Base-by-base conservation (phyloP, 2,113 vertebrate genomes). In the Dascyllus trimaculatus region DNA sequence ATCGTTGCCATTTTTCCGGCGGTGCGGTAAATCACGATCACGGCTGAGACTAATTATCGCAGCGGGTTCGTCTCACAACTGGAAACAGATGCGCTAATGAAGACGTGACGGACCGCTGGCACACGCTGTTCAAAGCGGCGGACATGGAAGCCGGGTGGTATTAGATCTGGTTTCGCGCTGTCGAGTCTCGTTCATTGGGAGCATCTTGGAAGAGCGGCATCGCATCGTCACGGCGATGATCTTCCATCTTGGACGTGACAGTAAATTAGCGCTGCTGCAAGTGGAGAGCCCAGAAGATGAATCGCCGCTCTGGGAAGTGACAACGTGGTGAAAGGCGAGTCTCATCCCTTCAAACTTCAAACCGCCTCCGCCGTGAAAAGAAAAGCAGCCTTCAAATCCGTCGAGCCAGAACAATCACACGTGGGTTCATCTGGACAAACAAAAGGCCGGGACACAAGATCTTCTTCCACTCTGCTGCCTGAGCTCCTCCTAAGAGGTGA, bases 11-110 rank as follows among this genome's bases (percentile, higher is more conserved):
- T n/a, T 29, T 21, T 40, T 52, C 60, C 66, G 77, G 66, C 66
- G 35, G 2, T 0, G 0, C 35, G 9, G 52, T 49, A 54, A 83
- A 71, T 74, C 51, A 71, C 22, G 7, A 4, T 4, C 2, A 71
- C 6, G 15, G 32, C 59, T 25, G 2, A 11, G 19, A 21, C 46
- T 8, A 35, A 57, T 24, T 70, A 21, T 1, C 9, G 25, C 21
- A 32, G 35, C 32, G 38, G 29, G 24, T 69, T 79, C 65, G 43
- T 79, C 68, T 48, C 8, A 1, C 56, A 64, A 75, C 15, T 62
- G 59, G 53, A 79, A 79, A 75, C 74, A 76, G 70, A 76, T 66
- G 67, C 3, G 43, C 32, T 6, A 11, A 88, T 84, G 21, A 46
- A 85, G 80, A 83, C 58, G 5, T 43, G 0, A 75, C 57, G 62